Conservation (phyloP, 1,140 invertebrate genomes). For the Drosophila lini region DNA sequence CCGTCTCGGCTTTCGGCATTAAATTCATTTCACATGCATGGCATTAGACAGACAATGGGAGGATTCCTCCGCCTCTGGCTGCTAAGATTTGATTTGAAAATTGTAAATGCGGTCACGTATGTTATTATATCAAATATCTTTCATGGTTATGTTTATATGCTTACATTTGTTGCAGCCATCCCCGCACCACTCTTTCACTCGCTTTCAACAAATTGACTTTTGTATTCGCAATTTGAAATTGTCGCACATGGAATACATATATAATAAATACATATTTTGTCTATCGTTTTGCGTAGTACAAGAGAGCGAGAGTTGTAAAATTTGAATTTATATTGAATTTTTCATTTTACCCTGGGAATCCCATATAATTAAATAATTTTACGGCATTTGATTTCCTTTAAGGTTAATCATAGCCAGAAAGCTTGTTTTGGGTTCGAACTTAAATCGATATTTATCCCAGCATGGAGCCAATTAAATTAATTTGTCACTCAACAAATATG, state of each 20-base stretch:
- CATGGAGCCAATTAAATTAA: slow-evolving; percentile 7
- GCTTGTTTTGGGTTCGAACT: slow-evolving; percentile 23
- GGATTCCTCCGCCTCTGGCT: slow-evolving; percentile 14
- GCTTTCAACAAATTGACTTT: slow-evolving; percentile 78
- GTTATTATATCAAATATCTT: slow-evolving; percentile 83
- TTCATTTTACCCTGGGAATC: slow-evolving; percentile 25
- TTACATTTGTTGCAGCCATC: slow-evolving; percentile 41
- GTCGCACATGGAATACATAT: slow-evolving; percentile 51
- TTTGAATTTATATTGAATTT: slow-evolving; percentile 79
- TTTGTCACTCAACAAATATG: slow-evolving; percentile 4
- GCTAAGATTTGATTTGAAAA: slow-evolving; percentile 75
- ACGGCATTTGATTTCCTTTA: slow-evolving; percentile 49
- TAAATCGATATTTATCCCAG: slow-evolving; percentile 1
- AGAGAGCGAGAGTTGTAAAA: slow-evolving; percentile 41
- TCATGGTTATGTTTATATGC: slow-evolving; percentile 78
- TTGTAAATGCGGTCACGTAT: slow-evolving; percentile 84
- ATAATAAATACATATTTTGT: slow-evolving; percentile 24
- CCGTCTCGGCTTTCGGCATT: slow-evolving; percentile 14
- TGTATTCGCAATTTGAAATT: slow-evolving; percentile 70
- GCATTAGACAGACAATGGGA: slow-evolving; percentile 49
- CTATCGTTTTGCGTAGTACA: slow-evolving; percentile 16
- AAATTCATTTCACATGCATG: slow-evolving; percentile 74
- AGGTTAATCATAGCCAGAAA: slow-evolving; percentile 23
- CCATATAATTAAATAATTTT: slow-evolving; percentile 76
- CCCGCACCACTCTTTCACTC: slow-evolving; percentile 11